phyloP scores from a whole-genome alignment of 2,888 invertebrate genomes.

The Neoascia interrupta region DNA sequence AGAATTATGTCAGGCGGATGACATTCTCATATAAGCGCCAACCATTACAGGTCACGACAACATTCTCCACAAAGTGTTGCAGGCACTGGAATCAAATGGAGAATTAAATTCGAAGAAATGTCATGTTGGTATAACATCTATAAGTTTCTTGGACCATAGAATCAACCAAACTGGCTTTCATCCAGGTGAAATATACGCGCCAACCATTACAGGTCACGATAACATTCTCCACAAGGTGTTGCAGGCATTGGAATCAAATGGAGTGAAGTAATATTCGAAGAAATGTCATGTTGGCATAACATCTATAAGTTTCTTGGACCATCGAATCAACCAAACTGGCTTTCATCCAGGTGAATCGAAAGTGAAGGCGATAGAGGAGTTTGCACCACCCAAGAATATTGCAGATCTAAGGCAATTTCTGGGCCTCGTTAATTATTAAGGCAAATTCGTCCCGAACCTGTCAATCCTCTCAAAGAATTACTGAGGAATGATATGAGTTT shows the following conservation, averaged over 20 bases:
- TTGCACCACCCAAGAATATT: conserved; percentile 5
- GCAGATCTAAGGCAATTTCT: conserved; percentile 32
- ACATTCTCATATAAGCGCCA: conserved; percentile 30
- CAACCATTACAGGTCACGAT: too few species aligned
- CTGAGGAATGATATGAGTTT: background rate
- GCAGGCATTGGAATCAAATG: background rate
- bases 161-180: conserved; percentile 25
- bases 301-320: conserved; percentile 32
- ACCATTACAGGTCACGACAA: conserved; percentile 29
- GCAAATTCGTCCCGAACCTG: conserved; percentile 37
- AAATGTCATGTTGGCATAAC: conserved; percentile 35
- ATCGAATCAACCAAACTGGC: conserved; percentile 28
- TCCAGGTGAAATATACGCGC: conserved; percentile 3
- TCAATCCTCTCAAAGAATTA: conserved; percentile 3
- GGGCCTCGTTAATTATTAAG: conserved; percentile 26
- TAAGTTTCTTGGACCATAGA: conserved; percentile 26
- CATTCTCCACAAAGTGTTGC: too few species aligned
- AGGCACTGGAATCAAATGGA: conserved; percentile 21
- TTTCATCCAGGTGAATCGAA: conserved; percentile 23
- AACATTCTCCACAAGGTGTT: conserved; percentile 8
- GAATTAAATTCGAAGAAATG: conserved; percentile 41
- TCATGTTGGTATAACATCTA: conserved; percentile 18
- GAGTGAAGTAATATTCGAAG: conserved; percentile 35
- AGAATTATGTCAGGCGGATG: conserved; percentile 27
- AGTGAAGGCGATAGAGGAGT: conserved; percentile 26